Evolutionary conservation across 2,888 invertebrate species (phyloP), one percentile per base, ranked within the genome.

Genomic region (Archips xylosteana): DNA sequence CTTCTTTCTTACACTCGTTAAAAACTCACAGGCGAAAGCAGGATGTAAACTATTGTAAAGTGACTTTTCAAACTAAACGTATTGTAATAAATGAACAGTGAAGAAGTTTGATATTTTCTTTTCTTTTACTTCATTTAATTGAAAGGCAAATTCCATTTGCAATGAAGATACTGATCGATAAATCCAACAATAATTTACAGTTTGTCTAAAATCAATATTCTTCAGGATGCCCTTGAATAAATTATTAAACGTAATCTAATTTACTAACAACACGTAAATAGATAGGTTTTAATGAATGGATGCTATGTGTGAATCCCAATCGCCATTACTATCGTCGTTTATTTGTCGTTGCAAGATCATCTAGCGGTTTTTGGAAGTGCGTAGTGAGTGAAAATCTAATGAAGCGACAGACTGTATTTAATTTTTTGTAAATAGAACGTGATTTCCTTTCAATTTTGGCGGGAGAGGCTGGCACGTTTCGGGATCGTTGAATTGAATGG

Each of bases 371-470:
- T 64, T 42, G 64, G 32, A 65, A 70, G 65, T 74, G 70, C 70
- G 70, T 70, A 64, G 42, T 70, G 39, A 64, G 74, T 42, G 39
- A 54, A 65, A 60, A 60, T n/a, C 61, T 15, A 45, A n/a, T 36
- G 9, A 36, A 69, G 54, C 60, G 49, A 80, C 81, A 82, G 84
- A 83, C 32, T 57, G 83, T 63, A 70, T 70, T 76, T 70, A 76
- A 76, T 81, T 78, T 81, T 87, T 85, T 82, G 80, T 83, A 86
- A 85, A 87, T 87, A 85, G 85, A 87, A 80, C 79, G 75, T 78
- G 70, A 74, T 80, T 79, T 87, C 86, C 87, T 87, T 90, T 90
- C 87, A 89, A 88, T 89, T 91, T 92, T 92, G 92, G 92, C 92
- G 92, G 92, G 92, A 91, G 87, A 81, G 81, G 60, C 86, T 89